Percentiles rank a stretch among this genome's conserved stretches.
Conservation (phyloP, 1,140 invertebrate species). For the Papilio dardanus region DNA sequence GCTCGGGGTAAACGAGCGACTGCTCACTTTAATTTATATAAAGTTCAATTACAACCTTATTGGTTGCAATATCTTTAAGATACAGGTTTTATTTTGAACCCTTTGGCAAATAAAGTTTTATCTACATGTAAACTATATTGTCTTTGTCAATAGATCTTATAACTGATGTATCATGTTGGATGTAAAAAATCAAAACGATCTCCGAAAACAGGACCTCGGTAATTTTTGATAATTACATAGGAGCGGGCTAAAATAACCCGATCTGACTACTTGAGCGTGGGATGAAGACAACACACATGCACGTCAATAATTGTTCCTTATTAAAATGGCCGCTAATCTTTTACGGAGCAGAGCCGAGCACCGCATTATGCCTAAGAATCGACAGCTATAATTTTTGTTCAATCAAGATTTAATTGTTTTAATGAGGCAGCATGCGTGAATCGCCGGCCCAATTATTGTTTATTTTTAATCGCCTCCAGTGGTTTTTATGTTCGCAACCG, state of each 20-base stretch:
- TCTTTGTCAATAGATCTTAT: neutral
- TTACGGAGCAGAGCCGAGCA: constrained; percentile 71
- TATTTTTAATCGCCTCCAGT: constrained; percentile 82
- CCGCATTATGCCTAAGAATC: constrained; percentile 81
- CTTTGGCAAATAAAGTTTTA: neutral
- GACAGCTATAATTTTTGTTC: constrained; percentile 83
- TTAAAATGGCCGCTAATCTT: constrained; percentile 81
- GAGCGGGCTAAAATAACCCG: constrained; percentile 67
- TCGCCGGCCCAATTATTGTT: constrained; percentile 81
- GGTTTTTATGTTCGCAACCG: constrained; percentile 80
- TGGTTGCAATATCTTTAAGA: neutral
- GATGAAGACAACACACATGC: constrained; percentile 73
- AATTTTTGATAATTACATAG: constrained; percentile 79
- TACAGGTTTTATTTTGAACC: neutral
- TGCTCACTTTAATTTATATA: constrained; percentile 27
- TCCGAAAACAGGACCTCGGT: constrained; percentile 69
- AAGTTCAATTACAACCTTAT: constrained; percentile 20
- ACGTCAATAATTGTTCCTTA: constrained; percentile 81
- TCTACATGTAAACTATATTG: neutral
- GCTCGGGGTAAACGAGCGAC: neutral
- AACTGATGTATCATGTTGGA: neutral
- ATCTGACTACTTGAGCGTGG: constrained; percentile 78
- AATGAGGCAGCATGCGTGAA: constrained; percentile 82
- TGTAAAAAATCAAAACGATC: constrained; percentile 67
- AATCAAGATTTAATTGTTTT: constrained; percentile 83